Percentiles rank a stretch among this genome's conserved stretches.
Conservation (phyloP, 2,888 invertebrate species). For the Fragum fragum region DNA sequence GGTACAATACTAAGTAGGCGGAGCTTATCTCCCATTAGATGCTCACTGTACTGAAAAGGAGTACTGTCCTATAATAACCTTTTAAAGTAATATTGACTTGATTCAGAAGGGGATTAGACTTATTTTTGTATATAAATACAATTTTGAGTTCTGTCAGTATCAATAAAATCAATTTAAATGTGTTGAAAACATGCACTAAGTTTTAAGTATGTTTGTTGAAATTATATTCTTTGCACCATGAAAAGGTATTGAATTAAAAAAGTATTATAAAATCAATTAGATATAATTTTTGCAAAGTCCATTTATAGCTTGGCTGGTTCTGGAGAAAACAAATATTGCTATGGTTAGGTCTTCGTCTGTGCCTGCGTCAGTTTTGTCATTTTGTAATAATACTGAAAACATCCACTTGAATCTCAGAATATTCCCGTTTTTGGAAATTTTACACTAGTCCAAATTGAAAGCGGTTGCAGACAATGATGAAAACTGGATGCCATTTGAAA, state of each 20-base stretch:
- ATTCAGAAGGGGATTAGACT: neutral
- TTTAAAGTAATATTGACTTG: neutral
- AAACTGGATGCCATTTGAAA: too few species aligned
- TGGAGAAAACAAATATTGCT: too few species aligned
- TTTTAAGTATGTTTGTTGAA: neutral
- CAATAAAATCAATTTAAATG: neutral
- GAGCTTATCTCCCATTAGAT: constrained; percentile 1
- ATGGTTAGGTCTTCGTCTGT: too few species aligned
- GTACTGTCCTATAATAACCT: neutral
- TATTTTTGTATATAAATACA: neutral
- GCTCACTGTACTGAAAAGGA: constrained; percentile 5
- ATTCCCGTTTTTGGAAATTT: too few species aligned
- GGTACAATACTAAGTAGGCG: constrained; percentile 6
- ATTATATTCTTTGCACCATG: neutral
- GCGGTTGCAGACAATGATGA: too few species aligned
- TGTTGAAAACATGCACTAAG: neutral
- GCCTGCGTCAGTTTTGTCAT: too few species aligned
- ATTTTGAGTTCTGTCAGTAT: neutral
- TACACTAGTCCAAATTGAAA: too few species aligned
- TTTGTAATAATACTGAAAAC: too few species aligned
- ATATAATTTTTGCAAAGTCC: too few species aligned
- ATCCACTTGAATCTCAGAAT: too few species aligned
- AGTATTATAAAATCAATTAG: too few species aligned
- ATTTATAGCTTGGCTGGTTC: too few species aligned
- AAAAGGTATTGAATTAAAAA: neutral